Base-by-base conservation (phyloP, 2,113 vertebrate species). In the Pipa parva region DNA sequence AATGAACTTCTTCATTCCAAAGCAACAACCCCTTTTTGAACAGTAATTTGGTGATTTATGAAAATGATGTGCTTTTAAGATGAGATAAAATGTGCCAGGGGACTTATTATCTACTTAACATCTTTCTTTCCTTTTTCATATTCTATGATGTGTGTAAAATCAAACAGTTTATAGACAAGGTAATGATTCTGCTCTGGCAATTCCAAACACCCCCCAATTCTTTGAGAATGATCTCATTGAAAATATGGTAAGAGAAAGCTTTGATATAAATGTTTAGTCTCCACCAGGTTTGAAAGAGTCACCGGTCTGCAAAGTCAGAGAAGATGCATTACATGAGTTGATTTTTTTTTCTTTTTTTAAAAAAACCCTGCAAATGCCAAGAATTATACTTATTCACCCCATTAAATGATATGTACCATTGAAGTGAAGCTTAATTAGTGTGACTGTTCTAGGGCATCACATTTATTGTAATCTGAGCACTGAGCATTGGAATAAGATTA, bases 171-270 rank as follows among this genome's bases (percentile, higher is more conserved):
- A 18, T 22, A 68, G 45, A 59, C 29, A 31, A 46, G 33, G 48
- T 61, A 58, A 54, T 70, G 66, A 61, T 42, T 25, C 29, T n/a
- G 66, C 36, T 22, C 54, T 70, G 66, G 66, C 66, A 70, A 11
- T n/a, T 52, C 25, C 21, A 26, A 31, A 15, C 57, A 70, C 48
- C 33, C 46, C 48, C n/a, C 5, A 1, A 22, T 26, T 42, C 24
- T 61, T 31, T 25, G 48, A 27, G 20, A 27, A 61, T 70, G 58
- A 61, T 61, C 66, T 70, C 66, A 61, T 60, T 39, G 18, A 70
- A 70, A 59, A 20, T 29, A 22, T 50, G 22, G n/a, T 26, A 68
- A 39, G 46, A 60, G 51, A 60, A 45, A 29, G 58, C 57, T 69
- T 69, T 69, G 57, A 39, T 39, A 61, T 54, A 15, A 15, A 54